Percentiles rank a stretch among this genome's conserved stretches.
phyloP scores from a whole-genome alignment of 2,888 invertebrate species.

The Plusia festucae region DNA sequence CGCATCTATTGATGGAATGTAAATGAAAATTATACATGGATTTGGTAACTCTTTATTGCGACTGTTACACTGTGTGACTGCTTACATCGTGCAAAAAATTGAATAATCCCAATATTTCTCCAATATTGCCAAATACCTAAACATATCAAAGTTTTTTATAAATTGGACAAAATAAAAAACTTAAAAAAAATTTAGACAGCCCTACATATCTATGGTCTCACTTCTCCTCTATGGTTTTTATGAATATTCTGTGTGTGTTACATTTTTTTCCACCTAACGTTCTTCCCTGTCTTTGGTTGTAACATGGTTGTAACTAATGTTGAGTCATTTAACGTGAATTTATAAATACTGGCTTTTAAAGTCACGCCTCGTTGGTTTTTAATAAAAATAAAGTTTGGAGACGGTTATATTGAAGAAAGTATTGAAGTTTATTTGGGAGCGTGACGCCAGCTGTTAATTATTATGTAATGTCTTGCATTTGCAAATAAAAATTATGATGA shows the following conservation, averaged over 20 bases:
- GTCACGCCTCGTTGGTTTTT: slow-evolving; percentile 27
- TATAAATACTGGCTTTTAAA: slow-evolving; percentile 32
- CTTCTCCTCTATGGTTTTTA: slow-evolving; percentile 47
- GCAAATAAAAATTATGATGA: too few species aligned
- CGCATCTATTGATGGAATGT: too few species aligned
- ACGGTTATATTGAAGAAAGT: neutral
- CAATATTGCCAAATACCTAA: too few species aligned
- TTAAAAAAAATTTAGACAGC: slow-evolving; percentile 21
- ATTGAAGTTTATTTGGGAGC: neutral
- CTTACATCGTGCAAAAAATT: too few species aligned
- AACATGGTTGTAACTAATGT: slow-evolving; percentile 26
- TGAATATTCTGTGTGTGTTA: slow-evolving; percentile 42
- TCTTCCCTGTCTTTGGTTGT: slow-evolving; percentile 18
- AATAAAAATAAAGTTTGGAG: slow-evolving; percentile 17
- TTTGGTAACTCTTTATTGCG: too few species aligned
- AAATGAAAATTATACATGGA: too few species aligned
- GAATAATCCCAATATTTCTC: too few species aligned
- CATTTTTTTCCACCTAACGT: slow-evolving; percentile 30
- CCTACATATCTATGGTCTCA: slow-evolving; percentile 56
- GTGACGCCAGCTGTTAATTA: neutral
- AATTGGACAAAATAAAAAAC: neutral
- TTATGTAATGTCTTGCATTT: too few species aligned
- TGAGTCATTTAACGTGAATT: slow-evolving; percentile 44
- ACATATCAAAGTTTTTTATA: too few species aligned
- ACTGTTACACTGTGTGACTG: too few species aligned